Percentiles rank a stretch among this genome's conserved stretches.
Conservation (phyloP, 2,888 invertebrate species). For the Harpalus rubripes region DNA sequence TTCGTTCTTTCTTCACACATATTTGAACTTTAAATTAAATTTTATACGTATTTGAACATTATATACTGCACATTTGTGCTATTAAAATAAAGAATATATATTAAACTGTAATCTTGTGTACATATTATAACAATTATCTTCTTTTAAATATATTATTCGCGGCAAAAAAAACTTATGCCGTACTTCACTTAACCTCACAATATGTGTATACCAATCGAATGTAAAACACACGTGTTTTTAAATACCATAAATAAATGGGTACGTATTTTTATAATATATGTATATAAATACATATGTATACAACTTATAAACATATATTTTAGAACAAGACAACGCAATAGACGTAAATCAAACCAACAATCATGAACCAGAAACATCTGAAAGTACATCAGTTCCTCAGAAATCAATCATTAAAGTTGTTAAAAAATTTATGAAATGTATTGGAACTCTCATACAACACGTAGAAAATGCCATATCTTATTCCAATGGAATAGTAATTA, state of each 20-base stretch:
- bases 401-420: constrained; percentile 11
- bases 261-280: neutral
- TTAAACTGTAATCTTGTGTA: too few relatives aligned
- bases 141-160: neutral
- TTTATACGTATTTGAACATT: too few relatives aligned
- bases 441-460: constrained; percentile 15
- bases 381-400: neutral
- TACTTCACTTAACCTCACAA: constrained; percentile 7
- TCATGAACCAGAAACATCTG: neutral
- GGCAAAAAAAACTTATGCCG: too few relatives aligned
- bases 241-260: neutral
- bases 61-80: too few relatives aligned
- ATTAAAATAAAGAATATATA: too few relatives aligned
- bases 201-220: neutral
- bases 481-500: constrained; percentile 1
- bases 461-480: neutral
- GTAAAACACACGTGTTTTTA: neutral
- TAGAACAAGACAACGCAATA: neutral
- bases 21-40: too few relatives aligned
- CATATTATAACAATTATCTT: too few relatives aligned
- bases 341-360: neutral
- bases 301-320: neutral
- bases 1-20: too few relatives aligned
- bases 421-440: constrained; percentile 10
- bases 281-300: neutral